Conservation (phyloP, 2,888 invertebrate genomes). For the Pseudeuparius sepicola region DNA sequence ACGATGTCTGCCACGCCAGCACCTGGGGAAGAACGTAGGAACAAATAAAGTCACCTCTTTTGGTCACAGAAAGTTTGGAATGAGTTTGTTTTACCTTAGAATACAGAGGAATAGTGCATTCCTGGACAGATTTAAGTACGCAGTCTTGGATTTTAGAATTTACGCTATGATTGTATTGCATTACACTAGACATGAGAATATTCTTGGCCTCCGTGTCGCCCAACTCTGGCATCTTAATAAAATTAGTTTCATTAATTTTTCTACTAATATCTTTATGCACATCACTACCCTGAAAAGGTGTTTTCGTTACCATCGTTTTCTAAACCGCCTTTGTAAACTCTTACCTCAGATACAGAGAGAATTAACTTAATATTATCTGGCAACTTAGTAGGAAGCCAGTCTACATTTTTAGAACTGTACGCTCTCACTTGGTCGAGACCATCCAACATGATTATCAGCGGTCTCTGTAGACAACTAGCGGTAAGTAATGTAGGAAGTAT, state of each 20-base stretch:
- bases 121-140: constrained; percentile 48
- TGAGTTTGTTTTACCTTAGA: constrained; percentile 50
- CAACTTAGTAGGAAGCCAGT: constrained; percentile 68
- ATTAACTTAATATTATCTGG: constrained; percentile 69
- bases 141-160: constrained; percentile 50
- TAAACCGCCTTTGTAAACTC: too few relatives aligned
- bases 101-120: constrained; percentile 59
- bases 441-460: constrained; percentile 64
- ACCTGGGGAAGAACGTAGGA: constrained; percentile 40
- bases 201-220: constrained; percentile 44
- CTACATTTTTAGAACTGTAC: constrained; percentile 50
- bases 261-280: constrained; percentile 37
- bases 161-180: constrained; percentile 51
- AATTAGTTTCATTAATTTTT: constrained; percentile 31
- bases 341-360: constrained; percentile 51
- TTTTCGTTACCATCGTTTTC: too few relatives aligned
- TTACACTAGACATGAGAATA: constrained; percentile 45
- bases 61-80: neutral
- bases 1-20: constrained; percentile 51
- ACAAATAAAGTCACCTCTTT: constrained; percentile 2
- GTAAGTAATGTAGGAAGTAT: constrained; percentile 47
- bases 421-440: constrained; percentile 56
- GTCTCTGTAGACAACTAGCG: constrained; percentile 46
- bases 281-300: too few relatives aligned
- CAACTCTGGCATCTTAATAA: constrained; percentile 42